A percentile compares a stretch with the other conserved stretches of the same genome.
Evolutionary conservation across 2,888 invertebrate genomes (phyloP).

Genomic region (Nephrotoma appendiculata): DNA sequence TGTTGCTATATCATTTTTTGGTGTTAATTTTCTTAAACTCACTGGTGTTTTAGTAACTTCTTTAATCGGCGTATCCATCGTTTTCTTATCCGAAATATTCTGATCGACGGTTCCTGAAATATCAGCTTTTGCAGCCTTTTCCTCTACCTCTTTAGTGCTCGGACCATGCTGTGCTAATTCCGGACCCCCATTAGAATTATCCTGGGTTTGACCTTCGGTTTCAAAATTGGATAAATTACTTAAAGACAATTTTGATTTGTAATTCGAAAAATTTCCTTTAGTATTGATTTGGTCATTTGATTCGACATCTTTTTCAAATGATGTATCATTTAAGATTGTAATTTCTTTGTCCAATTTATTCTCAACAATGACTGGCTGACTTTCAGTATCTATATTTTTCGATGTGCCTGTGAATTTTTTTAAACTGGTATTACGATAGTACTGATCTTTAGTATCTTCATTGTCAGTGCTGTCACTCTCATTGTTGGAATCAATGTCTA

Average conservation of each 20-base stretch:
- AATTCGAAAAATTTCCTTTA: background rate
- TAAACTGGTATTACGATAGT: background rate
- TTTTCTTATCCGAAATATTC: too few relatives aligned
- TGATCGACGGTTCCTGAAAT: too few relatives aligned
- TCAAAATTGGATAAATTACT: background rate
- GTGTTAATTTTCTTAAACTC: too few relatives aligned
- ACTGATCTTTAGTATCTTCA: background rate
- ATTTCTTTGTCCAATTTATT: background rate
- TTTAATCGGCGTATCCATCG: too few relatives aligned
- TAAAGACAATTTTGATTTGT: background rate
- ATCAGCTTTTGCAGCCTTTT: background rate
- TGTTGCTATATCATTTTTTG: background rate
- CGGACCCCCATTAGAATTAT: too few relatives aligned
- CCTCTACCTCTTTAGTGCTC: background rate
- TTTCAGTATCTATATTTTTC: background rate
- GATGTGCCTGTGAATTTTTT: background rate
- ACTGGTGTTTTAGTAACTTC: too few relatives aligned
- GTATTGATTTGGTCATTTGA: background rate
- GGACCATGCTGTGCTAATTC: background rate
- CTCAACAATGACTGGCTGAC: background rate
- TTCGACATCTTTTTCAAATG: background rate
- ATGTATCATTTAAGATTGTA: background rate
- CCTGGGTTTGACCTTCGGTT: too few relatives aligned
- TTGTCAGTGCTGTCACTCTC: background rate
- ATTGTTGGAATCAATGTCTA: background rate